A percentile compares a stretch with the other conserved stretches of the same genome.
Evolutionary conservation across 2,797 vertebrate species (phyloP).

Genomic region (Atherinosoma microstoma): DNA sequence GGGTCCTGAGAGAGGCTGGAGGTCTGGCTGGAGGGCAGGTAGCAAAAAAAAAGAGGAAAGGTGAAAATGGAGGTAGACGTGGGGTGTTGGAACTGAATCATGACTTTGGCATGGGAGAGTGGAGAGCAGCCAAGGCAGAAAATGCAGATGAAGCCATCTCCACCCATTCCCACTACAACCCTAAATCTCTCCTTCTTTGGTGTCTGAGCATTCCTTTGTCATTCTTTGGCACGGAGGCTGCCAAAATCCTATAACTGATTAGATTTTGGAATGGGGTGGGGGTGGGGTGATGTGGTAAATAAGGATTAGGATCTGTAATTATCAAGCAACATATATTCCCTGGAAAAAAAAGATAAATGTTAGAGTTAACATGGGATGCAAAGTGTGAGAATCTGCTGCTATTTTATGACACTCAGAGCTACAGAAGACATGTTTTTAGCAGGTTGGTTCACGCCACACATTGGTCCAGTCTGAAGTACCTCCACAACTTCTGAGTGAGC

Average conservation of each 20-base stretch:
- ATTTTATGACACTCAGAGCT: not conserved
- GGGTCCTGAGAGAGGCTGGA: too few species aligned
- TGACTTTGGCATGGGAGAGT: not conserved
- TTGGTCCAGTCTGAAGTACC: not conserved
- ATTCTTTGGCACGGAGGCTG: slow-evolving; percentile 37
- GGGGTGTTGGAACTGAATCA: slow-evolving; percentile 29
- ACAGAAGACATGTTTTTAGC: not conserved
- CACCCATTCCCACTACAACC: slow-evolving; percentile 22
- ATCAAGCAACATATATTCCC: slow-evolving; percentile 19
- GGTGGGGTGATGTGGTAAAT: slow-evolving; percentile 21
- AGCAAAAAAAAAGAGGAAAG: not conserved
- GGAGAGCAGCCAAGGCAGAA: slow-evolving; percentile 29
- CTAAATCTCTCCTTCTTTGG: slow-evolving; percentile 14
- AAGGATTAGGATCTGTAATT: slow-evolving; percentile 16
- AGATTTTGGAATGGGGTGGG: slow-evolving; percentile 31
- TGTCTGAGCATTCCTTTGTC: slow-evolving; percentile 24
- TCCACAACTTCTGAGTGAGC: not conserved
- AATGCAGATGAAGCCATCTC: slow-evolving; percentile 33
- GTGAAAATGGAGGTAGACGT: slow-evolving; percentile 18
- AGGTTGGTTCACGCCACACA: not conserved
- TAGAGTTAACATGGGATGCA: too few species aligned
- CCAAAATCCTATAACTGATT: slow-evolving; percentile 46
- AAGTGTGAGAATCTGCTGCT: too few species aligned
- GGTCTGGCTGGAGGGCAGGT: too few species aligned
- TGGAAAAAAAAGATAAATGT: not conserved